Evolutionary conservation across 2,113 vertebrate genomes (phyloP), one percentile per base, ranked within the genome.

Genomic region (Chaenocephalus aceratus): DNA sequence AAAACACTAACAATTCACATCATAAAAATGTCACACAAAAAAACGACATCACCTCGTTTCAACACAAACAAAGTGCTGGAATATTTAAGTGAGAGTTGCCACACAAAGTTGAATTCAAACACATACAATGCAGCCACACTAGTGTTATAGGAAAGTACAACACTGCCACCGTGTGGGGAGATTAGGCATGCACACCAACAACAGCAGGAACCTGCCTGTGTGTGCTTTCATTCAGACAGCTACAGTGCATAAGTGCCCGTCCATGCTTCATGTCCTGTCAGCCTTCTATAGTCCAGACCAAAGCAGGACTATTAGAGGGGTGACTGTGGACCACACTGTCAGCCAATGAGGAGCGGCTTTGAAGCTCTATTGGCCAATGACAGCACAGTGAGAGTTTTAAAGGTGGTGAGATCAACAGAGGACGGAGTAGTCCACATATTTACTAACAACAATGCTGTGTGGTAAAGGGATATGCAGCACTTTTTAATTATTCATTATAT

Each of bases 381-480:
- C 66, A 45, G 54, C 46, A 57, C 61, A 71, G 16, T 59, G n/a
- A 75, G 61, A 67, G 67, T 58, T 30, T 56, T 57, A 36, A 62
- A 23, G 52, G 66, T 58, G 46, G 46, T n/a, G 49, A 72, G 18
- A 59, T 49, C 52, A 68, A 49, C 64, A 66, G 45, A 64, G 58
- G 63, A 23, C 63, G 36, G 70, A 63, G 54, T 51, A 78, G 34
- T 76, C 83, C 72, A 81, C 46, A 52, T 13, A 89, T 94, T 94
- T 94, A 94, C 93, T 94, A 95, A 94, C 92, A 94, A 94, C 53
- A 74, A 79, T 75, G 91, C 84, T 88, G 65, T 71, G 54, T 86
- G 14, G 44, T 2, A 46, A 1, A 77, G 46, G 66, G 34, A 36
- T 2, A 52, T 68, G 58, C 18, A 71, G 58, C 51, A 57, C 18